Base-by-base conservation (phyloP, 2,888 invertebrate species). In the Bellardia bayeri region DNA sequence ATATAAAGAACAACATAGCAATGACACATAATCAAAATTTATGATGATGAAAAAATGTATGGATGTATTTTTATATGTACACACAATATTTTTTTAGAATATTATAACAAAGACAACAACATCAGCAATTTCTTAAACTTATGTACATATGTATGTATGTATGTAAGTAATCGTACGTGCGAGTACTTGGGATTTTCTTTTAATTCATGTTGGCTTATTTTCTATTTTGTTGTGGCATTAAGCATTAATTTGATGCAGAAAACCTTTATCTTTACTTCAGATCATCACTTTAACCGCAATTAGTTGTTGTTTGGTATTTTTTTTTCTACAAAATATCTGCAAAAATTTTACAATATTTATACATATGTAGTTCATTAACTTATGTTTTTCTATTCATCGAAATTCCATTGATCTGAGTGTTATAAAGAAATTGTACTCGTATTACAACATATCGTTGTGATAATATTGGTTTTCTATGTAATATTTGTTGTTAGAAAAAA, bases 1-100 rank as follows among this genome's bases (percentile, higher is more conserved):
- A n/a, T n/a, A 45, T 56, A 68, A 61, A 30, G 58, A 71, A 68
- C 40, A 80, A 58, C 66, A 82, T 42, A 54, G 63, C 74, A 82
- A 82, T 82, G 78, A 85, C 78, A 85, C 78, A 87, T 63, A 82
- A 76, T 87, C 81, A 82, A 82, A 87, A 87, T 84, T 78, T 87
- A 85, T 84, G 81, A 75, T 78, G 78, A 78, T 82, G 74, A 80
- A 75, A 74, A 74, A 68, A 40, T n/a, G 14, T 64, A 78, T 82
- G 74, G 74, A 75, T 63, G 68, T 74, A 40, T 9, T 37, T 64
- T 30, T 56, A 58, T 49, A n/a, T n/a, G n/a, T n/a, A 69, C 56
- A 56, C 23, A 30, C 30, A 33, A n/a, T 37, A 23, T 51, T 76
- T 74, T 74, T 74, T 56, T 33, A 23, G 1, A 45, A 56, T 54